Base-by-base conservation (phyloP, 2,888 invertebrate species). In the Rugalucina vietnamica region DNA sequence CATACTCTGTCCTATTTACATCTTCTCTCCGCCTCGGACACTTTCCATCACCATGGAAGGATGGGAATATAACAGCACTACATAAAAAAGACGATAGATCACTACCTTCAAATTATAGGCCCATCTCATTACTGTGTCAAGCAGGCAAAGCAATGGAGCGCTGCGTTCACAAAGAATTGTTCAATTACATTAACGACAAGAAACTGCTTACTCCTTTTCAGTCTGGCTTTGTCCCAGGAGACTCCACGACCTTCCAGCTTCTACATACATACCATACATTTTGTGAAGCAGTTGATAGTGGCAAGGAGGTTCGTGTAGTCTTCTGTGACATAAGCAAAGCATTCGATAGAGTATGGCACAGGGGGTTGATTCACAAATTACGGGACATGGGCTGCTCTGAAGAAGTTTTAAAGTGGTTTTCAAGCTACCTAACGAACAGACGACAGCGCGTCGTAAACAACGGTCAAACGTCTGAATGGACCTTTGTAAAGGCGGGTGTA, bases 131-230 rank as follows among this genome's bases (percentile, higher is more conserved):
- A 8, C 57, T 76, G 3, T 70, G 60, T 32, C 32, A 21, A 14
- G 24, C 76, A 12, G 71, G 71, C 0, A 76, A 81, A 70, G 34
- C 60, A 4, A 75, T 81, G 69, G 81, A 81, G 37, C 49, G 81
- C n/a, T 65, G 50, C 50, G 39, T 81, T 27, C 50, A 70, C 39
- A 76, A 81, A 37, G 24, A 76, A 29, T 8, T 76, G 29, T 76
- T 60, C 34, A 60, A 65, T 72, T 43, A 39, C 27, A 27, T 72
- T 27, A 43, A 10, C 21, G 37, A 5, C 34, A 39, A 69, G n/a
- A 12, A 69, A 27, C n/a, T 69, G 5, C 5, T 69, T 12, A 69
- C 69, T 54, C 21, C 8, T 54, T 54, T 54, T 4, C 54, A 54
- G 69, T 69, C 69, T 27, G 69, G 69, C 32, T 69, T 69, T 36